Percentiles rank a stretch among this genome's conserved stretches.
Evolutionary conservation across 2,113 vertebrate species (phyloP).

Genomic region (Daphoenositta chrysoptera): DNA sequence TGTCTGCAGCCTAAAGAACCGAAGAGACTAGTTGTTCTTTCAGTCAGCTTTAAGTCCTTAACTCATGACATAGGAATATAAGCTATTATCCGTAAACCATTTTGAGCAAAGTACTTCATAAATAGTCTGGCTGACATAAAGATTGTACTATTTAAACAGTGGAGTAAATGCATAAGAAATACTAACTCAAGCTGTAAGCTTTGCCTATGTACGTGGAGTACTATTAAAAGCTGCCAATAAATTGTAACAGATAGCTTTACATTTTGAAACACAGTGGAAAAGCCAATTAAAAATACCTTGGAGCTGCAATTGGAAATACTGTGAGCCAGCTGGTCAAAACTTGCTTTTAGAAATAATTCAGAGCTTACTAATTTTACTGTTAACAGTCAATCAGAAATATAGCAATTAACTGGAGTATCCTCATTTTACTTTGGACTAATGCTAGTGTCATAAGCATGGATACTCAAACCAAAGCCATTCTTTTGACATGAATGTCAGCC

Average conservation of each 20-base stretch:
- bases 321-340: neutral
- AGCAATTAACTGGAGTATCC: neutral
- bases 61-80: neutral
- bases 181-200: neutral
- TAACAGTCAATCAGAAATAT: neutral
- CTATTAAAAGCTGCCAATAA: slow-evolving; percentile 18
- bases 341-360: slow-evolving; percentile 18
- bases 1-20: neutral
- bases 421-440: neutral
- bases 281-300: slow-evolving; percentile 32
- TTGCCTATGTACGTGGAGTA: neutral
- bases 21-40: neutral
- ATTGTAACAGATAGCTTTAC: neutral
- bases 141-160: neutral
- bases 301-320: slow-evolving; percentile 2
- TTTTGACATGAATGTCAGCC: neutral
- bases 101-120: slow-evolving; percentile 17
- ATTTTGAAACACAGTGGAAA: slow-evolving; percentile 13
- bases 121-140: slow-evolving; percentile 20
- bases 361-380: neutral
- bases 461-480: neutral
- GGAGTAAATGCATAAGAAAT: neutral
- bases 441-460: neutral
- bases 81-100: neutral
- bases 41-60: neutral